Percentiles rank a stretch among this genome's conserved stretches.
Evolutionary conservation across 1,140 invertebrate species (phyloP).

Genomic region (Rhagoletis pomonella): DNA sequence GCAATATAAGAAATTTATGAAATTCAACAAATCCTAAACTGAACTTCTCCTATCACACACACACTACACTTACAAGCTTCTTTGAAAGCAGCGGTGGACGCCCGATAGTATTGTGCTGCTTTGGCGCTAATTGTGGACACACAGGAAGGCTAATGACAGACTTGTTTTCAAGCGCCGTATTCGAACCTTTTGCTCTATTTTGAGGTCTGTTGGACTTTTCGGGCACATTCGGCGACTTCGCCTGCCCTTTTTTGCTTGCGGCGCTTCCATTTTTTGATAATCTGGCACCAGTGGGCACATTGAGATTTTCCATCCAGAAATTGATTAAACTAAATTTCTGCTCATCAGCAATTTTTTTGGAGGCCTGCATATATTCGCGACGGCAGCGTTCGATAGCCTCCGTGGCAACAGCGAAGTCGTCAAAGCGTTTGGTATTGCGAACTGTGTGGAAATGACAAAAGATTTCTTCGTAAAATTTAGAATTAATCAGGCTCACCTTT

Average conservation of each 20-base stretch:
- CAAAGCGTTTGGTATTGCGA: constrained; percentile 28
- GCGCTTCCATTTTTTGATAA: not conserved
- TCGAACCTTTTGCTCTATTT: not conserved
- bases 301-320: constrained; percentile 48
- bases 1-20: not conserved
- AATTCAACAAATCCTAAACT: not conserved
- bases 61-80: not conserved
- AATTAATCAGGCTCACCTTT: not conserved
- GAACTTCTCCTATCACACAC: not conserved
- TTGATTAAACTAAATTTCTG: constrained; percentile 43
- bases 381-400: constrained; percentile 25
- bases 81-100: not conserved
- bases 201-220: not conserved
- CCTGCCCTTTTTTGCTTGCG: not conserved
- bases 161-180: not conserved
- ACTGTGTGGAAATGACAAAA: not conserved
- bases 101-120: constrained; percentile 33
- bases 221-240: not conserved
- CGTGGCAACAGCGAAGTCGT: not conserved
- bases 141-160: not conserved
- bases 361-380: not conserved
- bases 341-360: constrained; percentile 41
- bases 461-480: not conserved
- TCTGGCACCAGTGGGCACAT: not conserved
- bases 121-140: not conserved